These are phyloP conservation scores for Lagocephalus sceleratus DNA, from an alignment of 2,797 vertebrate species.

Conservation along the genomic window DNA sequence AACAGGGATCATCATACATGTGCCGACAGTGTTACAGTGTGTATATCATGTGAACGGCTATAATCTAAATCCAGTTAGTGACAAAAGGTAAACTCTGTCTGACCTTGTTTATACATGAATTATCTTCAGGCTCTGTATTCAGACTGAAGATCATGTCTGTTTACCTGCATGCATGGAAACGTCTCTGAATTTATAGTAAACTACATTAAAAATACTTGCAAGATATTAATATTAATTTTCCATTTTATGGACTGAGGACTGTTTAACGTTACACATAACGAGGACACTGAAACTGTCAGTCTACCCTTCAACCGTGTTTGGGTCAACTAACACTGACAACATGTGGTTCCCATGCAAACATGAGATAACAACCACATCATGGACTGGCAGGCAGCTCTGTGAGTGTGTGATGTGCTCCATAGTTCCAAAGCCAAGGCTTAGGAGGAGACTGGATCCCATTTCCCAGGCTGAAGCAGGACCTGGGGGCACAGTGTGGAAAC, in stretches of 20 bases:
- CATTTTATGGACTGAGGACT: conserved; percentile 23
- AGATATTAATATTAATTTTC: background rate
- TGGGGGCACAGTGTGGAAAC: conserved; percentile 83
- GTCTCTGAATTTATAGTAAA: background rate
- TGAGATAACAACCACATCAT: conserved; percentile 69
- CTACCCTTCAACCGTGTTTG: conserved; percentile 23
- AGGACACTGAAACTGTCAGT: conserved; percentile 19
- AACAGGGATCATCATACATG: conserved; percentile 47
- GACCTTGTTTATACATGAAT: conserved; percentile 30
- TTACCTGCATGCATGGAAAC: conserved; percentile 38
- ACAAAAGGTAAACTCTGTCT: conserved; percentile 47
- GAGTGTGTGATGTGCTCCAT: conserved; percentile 51
- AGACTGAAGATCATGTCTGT: conserved; percentile 13
- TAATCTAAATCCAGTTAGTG: conserved; percentile 32
- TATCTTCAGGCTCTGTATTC: too few relatives aligned
- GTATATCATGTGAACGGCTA: conserved; percentile 37
- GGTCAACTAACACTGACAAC: conserved; percentile 54
- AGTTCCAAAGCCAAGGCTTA: conserved; percentile 65
- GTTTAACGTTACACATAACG: conserved; percentile 23
- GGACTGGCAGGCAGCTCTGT: conserved; percentile 48
- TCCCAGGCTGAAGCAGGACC: conserved; percentile 84
- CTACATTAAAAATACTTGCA: too few relatives aligned
- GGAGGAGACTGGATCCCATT: conserved; percentile 81
- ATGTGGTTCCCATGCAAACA: conserved; percentile 73
- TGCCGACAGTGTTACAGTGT: conserved; percentile 25